These are phyloP conservation scores for Pseudomyrmex pallidus DNA, from an alignment of 1,140 invertebrate genomes.

Conservation along the genomic window DNA sequence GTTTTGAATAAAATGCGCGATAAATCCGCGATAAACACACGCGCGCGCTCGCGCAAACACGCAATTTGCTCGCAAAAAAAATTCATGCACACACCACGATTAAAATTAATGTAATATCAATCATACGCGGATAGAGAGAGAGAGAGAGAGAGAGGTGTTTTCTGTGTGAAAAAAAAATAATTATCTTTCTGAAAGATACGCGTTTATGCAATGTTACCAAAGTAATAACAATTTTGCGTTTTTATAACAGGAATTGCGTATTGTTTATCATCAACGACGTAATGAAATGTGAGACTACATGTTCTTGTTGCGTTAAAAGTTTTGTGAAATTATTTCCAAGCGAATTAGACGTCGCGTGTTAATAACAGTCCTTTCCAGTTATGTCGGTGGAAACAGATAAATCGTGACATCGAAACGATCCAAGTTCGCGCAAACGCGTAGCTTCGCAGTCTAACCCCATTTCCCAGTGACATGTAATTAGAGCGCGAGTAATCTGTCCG, in stretches of 20 bases:
- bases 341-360: not conserved
- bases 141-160: too few relatives aligned
- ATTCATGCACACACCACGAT: not conserved
- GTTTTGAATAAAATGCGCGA: conserved; percentile 7
- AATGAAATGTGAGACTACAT: not conserved
- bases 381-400: conserved; percentile 21
- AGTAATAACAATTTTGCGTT: not conserved
- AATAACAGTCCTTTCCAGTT: not conserved
- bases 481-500: conserved; percentile 59
- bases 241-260: too few relatives aligned
- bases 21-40: not conserved
- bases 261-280: too few relatives aligned
- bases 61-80: too few relatives aligned
- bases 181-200: too few relatives aligned
- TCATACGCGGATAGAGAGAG: not conserved
- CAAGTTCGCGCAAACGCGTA: conserved; percentile 31
- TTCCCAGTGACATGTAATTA: conserved; percentile 55
- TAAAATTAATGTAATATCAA: conserved; percentile 7
- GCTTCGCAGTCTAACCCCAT: conserved; percentile 41
- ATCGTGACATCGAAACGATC: conserved; percentile 42
- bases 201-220: not conserved
- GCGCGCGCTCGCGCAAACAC: too few relatives aligned
- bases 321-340: not conserved
- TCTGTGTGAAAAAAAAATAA: too few relatives aligned
- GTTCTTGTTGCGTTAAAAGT: not conserved